Conservation (phyloP, 1,140 invertebrate genomes). For the Sycophaga agraensis region DNA sequence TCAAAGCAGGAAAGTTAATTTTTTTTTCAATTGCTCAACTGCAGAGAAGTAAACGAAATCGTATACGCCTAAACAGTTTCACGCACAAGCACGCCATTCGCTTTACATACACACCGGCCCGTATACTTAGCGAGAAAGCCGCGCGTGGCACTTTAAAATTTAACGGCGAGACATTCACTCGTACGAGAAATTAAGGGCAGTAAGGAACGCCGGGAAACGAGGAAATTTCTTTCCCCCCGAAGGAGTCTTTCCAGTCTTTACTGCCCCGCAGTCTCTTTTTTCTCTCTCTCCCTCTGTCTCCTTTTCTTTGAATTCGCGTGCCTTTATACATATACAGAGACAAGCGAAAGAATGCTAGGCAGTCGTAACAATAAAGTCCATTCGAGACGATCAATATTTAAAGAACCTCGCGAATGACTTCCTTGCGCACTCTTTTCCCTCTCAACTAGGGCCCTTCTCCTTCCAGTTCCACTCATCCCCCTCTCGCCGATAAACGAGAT, state of each 20-base stretch:
- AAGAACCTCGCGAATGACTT: constrained; percentile 19
- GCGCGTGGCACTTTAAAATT: constrained; percentile 6
- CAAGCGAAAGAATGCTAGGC: background rate
- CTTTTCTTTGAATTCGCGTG: background rate
- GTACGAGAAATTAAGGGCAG: constrained; percentile 9
- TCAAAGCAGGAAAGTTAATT: no score
- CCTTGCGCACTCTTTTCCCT: background rate
- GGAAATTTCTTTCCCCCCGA: constrained; percentile 1
- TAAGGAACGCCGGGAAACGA: background rate
- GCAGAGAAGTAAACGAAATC: no score
- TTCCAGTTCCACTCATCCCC: no score
- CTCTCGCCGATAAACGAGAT: constrained; percentile 9
- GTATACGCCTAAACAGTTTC: no score
- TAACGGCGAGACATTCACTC: constrained; percentile 3
- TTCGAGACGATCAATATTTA: constrained; percentile 12
- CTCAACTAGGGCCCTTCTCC: no score
- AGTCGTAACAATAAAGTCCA: constrained; percentile 16
- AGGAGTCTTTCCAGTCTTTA: background rate
- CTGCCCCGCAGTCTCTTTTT: background rate
- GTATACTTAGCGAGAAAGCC: no score
- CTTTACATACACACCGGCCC: no score
- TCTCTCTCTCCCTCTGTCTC: background rate
- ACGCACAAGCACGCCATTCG: no score
- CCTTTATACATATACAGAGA: background rate
- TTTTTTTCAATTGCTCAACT: no score